phyloP scores from a whole-genome alignment of 2,888 invertebrate genomes.

The Aporophyla nigra region DNA sequence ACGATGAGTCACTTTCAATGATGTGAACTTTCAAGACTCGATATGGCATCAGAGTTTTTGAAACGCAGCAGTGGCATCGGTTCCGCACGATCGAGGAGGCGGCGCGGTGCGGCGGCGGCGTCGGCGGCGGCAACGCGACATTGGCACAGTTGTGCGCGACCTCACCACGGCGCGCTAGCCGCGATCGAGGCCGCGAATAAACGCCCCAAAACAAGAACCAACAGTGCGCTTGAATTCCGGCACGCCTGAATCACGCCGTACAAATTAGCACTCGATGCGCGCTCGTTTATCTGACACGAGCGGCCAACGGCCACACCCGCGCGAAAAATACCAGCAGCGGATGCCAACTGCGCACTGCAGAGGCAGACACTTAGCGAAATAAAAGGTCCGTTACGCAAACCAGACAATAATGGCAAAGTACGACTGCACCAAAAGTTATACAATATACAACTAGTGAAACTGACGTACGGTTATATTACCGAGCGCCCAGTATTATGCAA shows the following conservation, averaged over 20 bases:
- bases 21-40: constrained; percentile 35
- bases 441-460: constrained; percentile 85
- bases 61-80: constrained; percentile 72
- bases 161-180: constrained; percentile 79
- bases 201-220: constrained; percentile 87
- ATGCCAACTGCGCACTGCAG: constrained; percentile 82
- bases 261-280: constrained; percentile 80
- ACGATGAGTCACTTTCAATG: constrained; percentile 63
- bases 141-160: constrained; percentile 90
- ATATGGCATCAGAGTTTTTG: constrained; percentile 56
- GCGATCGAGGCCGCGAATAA: constrained; percentile 87
- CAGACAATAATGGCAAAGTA: constrained; percentile 73
- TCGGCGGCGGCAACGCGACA: constrained; percentile 82
- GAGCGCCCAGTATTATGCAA: constrained; percentile 88
- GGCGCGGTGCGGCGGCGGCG: constrained; percentile 72
- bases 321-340: constrained; percentile 73
- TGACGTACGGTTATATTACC: constrained; percentile 80
- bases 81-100: constrained; percentile 85
- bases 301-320: constrained; percentile 76
- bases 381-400: constrained; percentile 70
- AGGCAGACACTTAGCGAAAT: constrained; percentile 50
- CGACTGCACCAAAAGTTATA: constrained; percentile 78
- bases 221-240: constrained; percentile 84
- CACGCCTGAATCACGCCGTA: constrained; percentile 85
- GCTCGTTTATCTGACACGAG: constrained; percentile 74